phyloP scores from a whole-genome alignment of 2,888 invertebrate genomes.

The Xanthorhoe designata region DNA sequence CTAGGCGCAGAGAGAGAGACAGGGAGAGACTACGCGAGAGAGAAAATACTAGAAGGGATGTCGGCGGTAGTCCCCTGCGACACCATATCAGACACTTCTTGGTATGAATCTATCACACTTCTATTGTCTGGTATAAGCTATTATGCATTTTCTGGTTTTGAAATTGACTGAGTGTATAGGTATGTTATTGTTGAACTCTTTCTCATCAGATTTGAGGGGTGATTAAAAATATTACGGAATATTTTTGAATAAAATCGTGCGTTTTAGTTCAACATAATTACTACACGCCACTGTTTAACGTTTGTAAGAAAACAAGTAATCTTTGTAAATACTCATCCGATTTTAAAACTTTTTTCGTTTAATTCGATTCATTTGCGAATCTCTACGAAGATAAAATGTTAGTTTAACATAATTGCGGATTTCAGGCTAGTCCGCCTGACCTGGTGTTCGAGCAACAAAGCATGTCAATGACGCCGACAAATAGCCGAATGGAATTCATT shows the following conservation, averaged over 20 bases:
- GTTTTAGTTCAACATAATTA: no score
- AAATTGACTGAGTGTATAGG: neutral
- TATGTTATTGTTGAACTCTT: neutral
- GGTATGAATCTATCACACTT: constrained; percentile 45
- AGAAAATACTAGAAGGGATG: neutral
- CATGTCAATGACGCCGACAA: constrained; percentile 61
- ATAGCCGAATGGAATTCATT: constrained; percentile 65
- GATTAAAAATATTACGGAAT: no score
- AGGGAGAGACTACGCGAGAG: constrained; percentile 14
- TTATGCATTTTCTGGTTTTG: neutral
- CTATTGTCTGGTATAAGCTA: neutral
- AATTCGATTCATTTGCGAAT: neutral
- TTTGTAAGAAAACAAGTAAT: no score
- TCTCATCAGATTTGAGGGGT: no score
- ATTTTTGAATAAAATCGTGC: no score
- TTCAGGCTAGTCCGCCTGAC: constrained; percentile 51
- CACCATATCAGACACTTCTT: constrained; percentile 58
- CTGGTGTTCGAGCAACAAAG: constrained; percentile 50
- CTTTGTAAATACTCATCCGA: no score
- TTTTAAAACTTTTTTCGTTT: no score
- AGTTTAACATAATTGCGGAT: neutral
- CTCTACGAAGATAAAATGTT: neutral
- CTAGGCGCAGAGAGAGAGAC: constrained; percentile 19
- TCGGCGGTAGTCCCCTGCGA: constrained; percentile 26
- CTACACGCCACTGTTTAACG: no score